Evolutionary conservation across 2,888 invertebrate species (phyloP).

Genomic region (Spodoptera picta): DNA sequence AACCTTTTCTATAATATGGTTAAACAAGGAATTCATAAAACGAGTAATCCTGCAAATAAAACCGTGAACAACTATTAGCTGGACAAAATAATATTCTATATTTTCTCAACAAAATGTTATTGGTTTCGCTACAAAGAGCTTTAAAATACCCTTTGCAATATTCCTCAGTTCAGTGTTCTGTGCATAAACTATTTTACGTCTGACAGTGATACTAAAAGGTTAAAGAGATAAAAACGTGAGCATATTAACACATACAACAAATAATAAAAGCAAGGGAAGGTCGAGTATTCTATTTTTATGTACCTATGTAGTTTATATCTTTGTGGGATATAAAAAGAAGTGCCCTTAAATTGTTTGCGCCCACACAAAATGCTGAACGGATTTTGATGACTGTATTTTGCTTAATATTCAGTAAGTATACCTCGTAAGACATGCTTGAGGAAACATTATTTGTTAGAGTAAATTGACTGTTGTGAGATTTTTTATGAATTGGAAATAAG

Average conservation of each 20-base stretch:
- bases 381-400: slow-evolving; percentile 29
- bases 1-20: neutral
- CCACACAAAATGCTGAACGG: slow-evolving; percentile 11
- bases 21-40: neutral
- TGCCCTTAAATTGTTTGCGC: slow-evolving; percentile 29
- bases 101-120: neutral
- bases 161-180: slow-evolving; percentile 4
- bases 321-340: slow-evolving; percentile 23
- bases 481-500: too few relatives aligned
- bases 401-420: slow-evolving; percentile 25
- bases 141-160: neutral
- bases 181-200: slow-evolving; percentile 12
- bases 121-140: neutral
- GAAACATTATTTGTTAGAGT: neutral
- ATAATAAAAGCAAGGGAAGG: slow-evolving; percentile 7
- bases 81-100: neutral
- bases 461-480: too few relatives aligned
- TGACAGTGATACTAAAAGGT: slow-evolving; percentile 1
- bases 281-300: slow-evolving; percentile 2
- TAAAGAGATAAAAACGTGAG: slow-evolving; percentile 12
- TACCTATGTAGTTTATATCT: slow-evolving; percentile 10
- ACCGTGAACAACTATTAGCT: too few relatives aligned
- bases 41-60: too few relatives aligned
- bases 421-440: slow-evolving; percentile 3
- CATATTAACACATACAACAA: slow-evolving; percentile 30